Percentiles rank a stretch among this genome's conserved stretches.
Conservation (phyloP, 2,113 vertebrate species). For the Mus pahari region DNA sequence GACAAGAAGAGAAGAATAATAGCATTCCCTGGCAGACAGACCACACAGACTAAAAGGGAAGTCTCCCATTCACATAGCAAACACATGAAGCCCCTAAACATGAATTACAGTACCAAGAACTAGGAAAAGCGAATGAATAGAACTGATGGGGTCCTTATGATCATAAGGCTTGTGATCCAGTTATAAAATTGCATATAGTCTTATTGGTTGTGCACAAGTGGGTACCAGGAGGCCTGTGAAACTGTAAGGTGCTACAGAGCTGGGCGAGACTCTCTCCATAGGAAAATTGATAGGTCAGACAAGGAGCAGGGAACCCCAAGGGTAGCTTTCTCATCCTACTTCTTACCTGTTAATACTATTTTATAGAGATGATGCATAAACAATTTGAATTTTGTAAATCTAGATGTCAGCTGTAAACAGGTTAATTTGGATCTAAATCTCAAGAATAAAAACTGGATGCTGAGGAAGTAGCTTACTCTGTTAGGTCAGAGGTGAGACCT, state of each 20-base stretch:
- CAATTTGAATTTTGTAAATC: constrained; percentile 32
- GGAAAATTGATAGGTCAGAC: not conserved
- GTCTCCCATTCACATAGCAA: not conserved
- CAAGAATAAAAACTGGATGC: not conserved
- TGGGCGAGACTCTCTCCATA: not conserved
- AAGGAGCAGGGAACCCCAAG: not conserved
- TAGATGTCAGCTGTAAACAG: not conserved
- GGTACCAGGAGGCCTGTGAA: not conserved
- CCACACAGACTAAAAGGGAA: not conserved
- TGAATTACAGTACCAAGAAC: not conserved
- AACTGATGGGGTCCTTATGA: not conserved
- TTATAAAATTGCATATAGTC: not conserved
- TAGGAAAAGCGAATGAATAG: not conserved
- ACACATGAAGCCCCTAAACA: not conserved
- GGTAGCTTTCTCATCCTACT: not conserved
- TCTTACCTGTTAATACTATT: not conserved
- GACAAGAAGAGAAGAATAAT: not conserved
- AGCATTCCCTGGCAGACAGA: not conserved
- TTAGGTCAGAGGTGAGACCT: not conserved
- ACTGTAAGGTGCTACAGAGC: not conserved
- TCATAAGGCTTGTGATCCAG: not conserved
- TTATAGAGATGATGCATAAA: not conserved
- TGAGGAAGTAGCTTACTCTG: not conserved
- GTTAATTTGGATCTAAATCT: not conserved
- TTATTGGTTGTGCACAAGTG: not conserved